Evolutionary conservation across 53 echinoderm and acorn worm genomes (phyloP).

Genomic region (Temnopleurus reevesii): DNA sequence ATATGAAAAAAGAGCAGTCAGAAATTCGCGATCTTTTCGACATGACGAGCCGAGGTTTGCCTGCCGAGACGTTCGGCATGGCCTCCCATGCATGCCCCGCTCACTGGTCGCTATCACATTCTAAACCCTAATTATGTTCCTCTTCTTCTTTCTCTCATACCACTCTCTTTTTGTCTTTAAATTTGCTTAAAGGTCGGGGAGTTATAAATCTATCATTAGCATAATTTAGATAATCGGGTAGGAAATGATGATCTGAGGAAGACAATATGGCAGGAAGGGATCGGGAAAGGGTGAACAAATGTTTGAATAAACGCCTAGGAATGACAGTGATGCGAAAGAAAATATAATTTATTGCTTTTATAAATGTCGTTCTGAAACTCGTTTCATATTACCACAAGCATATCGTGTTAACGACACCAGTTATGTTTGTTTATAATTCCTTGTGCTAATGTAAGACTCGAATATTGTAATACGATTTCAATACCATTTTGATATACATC

Average conservation of each 20-base stretch:
- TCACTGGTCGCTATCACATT: neutral
- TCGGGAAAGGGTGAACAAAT: constrained; percentile 22
- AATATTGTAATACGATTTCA: too few relatives aligned
- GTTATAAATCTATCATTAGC: constrained; percentile 46
- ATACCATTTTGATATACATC: too few relatives aligned
- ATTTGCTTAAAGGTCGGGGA: constrained; percentile 35
- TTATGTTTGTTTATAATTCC: neutral
- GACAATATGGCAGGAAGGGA: neutral
- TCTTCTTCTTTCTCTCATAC: neutral
- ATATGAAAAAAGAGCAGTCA: neutral
- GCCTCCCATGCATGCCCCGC: constrained; percentile 40
- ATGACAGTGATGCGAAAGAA: neutral
- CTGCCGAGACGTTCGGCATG: constrained; percentile 38
- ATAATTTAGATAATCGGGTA: constrained; percentile 43
- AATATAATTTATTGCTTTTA: constrained; percentile 16
- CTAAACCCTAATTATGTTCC: constrained; percentile 13
- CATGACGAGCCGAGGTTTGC: constrained; percentile 27
- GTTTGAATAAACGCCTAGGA: constrained; percentile 24
- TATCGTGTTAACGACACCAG: neutral
- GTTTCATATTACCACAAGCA: neutral
- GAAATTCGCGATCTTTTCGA: constrained; percentile 6
- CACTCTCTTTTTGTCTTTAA: neutral
- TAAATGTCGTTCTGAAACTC: neutral
- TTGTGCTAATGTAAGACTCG: neutral
- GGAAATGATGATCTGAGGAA: constrained; percentile 12